These are phyloP conservation scores for Cepphus grylle DNA, from an alignment of 2,113 vertebrate genomes.

Conservation along the genomic window DNA sequence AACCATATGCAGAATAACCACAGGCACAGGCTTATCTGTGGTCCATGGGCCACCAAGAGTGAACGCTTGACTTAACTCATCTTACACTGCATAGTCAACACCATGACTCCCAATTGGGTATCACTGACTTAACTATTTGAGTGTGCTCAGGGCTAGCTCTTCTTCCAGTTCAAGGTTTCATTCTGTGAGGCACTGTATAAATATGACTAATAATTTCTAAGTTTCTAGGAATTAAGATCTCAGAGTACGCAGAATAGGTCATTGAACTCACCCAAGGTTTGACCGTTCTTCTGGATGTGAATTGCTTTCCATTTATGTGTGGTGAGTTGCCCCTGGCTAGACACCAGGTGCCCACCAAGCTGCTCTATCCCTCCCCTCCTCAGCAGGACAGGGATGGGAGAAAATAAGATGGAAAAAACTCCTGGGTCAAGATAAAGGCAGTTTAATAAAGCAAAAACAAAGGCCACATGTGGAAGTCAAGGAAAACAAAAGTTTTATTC, in stretches of 20 bases:
- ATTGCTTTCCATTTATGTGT: neutral
- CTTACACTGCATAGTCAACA: neutral
- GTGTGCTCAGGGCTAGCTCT: neutral
- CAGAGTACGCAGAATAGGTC: neutral
- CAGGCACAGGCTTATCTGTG: neutral
- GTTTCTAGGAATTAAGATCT: neutral
- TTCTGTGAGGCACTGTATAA: neutral
- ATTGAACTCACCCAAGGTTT: neutral
- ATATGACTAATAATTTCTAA: neutral
- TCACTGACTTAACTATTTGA: neutral
- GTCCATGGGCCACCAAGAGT: neutral
- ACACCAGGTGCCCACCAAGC: neutral
- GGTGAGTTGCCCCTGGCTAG: neutral
- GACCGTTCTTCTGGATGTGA: neutral
- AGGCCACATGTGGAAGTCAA: neutral
- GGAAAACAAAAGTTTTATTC: neutral
- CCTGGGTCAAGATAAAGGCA: neutral
- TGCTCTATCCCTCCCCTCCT: neutral
- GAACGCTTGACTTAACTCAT: neutral
- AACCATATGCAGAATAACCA: neutral
- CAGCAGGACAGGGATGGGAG: neutral
- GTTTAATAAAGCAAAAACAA: neutral
- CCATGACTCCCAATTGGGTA: neutral
- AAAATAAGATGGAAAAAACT: neutral
- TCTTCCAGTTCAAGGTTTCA: neutral